These are phyloP conservation scores for Calosoma granatense DNA, from an alignment of 1,140 invertebrate genomes.

Conservation along the genomic window DNA sequence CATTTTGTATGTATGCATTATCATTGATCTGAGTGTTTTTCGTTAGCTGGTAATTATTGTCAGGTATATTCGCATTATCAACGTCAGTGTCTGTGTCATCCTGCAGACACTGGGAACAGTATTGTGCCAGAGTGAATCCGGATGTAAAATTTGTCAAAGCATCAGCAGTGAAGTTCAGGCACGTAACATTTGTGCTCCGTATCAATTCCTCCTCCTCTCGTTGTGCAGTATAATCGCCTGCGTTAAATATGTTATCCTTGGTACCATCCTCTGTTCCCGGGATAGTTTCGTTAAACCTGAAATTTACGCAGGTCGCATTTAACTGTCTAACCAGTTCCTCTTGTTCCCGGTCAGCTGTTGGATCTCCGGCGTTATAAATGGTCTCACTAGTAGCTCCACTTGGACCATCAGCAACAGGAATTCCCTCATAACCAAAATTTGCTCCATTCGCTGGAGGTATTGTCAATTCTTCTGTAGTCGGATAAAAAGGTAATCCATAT, in stretches of 20 bases:
- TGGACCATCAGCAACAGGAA: background rate
- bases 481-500: background rate
- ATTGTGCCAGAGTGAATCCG: background rate
- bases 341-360: background rate
- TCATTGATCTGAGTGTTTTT: no score
- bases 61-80: no score
- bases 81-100: no score
- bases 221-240: background rate
- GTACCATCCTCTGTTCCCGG: background rate
- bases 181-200: background rate
- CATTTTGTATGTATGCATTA: no score
- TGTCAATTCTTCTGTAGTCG: background rate
- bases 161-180: background rate
- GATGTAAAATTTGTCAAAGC: background rate
- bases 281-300: background rate
- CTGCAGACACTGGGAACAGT: background rate
- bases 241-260: background rate
- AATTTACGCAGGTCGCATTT: background rate
- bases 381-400: background rate
- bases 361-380: background rate
- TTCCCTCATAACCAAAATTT: background rate
- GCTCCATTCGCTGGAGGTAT: background rate
- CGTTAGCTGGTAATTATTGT: no score
- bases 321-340: background rate
- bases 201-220: background rate